Percentiles rank a stretch among this genome's conserved stretches.
Conservation (phyloP, 1,140 invertebrate species). For the Lysiphlebus fabarum region DNA sequence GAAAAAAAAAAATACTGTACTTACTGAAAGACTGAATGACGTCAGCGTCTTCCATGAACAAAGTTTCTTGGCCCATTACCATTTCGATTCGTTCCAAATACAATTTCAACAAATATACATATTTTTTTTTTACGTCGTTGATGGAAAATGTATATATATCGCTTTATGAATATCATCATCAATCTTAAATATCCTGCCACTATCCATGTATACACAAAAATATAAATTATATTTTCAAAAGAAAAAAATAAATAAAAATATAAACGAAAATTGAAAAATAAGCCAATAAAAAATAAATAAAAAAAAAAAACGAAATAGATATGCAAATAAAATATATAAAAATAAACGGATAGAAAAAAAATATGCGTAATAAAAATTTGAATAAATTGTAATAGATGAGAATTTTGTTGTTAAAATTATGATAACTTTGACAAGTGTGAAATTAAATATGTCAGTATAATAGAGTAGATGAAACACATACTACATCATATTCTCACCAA, state of each 20-base stretch:
- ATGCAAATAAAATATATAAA: too few relatives aligned
- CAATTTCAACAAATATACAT: background rate
- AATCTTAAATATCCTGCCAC: background rate
- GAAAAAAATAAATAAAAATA: background rate
- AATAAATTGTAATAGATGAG: too few relatives aligned
- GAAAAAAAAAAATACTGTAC: too few relatives aligned
- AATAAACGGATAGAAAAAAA: too few relatives aligned
- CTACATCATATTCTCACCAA: conserved; percentile 8
- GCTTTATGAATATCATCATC: conserved; percentile 4
- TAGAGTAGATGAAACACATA: background rate
- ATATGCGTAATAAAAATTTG: too few relatives aligned
- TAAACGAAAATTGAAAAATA: background rate
- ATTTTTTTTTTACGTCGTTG: too few relatives aligned
- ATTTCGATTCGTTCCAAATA: conserved; percentile 1
- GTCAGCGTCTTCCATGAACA: conserved; percentile 1
- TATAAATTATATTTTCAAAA: too few relatives aligned
- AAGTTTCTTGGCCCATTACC: conserved; percentile 11
- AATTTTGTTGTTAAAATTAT: too few relatives aligned
- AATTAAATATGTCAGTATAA: too few relatives aligned
- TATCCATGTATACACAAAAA: background rate
- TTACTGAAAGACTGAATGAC: background rate
- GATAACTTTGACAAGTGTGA: too few relatives aligned
- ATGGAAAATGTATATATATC: too few relatives aligned
- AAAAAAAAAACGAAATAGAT: too few relatives aligned
- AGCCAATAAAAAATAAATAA: background rate